phyloP scores from a whole-genome alignment of 2,888 invertebrate species.

The Electrophaes corylata region DNA sequence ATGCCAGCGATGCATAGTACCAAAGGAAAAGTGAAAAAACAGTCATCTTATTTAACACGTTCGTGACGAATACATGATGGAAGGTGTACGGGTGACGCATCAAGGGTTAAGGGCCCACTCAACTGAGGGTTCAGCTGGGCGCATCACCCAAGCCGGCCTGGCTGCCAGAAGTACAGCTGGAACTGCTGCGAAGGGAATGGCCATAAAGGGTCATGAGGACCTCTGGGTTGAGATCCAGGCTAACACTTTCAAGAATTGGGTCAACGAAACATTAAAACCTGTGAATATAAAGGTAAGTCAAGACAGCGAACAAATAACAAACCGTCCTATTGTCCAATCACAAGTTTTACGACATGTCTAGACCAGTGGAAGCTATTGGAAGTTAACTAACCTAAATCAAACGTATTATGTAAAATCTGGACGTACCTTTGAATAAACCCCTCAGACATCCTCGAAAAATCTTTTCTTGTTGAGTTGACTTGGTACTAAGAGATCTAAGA shows the following conservation, averaged over 20 bases:
- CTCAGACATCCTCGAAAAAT: no score
- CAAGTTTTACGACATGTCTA: no score
- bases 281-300: constrained; percentile 87
- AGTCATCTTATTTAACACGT: constrained; percentile 38
- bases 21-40: constrained; percentile 55
- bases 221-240: constrained; percentile 98
- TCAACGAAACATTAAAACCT: constrained; percentile 94
- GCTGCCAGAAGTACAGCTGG: constrained; percentile 95
- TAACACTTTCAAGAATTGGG: constrained; percentile 98
- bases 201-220: constrained; percentile 96
- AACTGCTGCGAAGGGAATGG: constrained; percentile 97
- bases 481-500: no score
- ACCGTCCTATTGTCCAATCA: no score
- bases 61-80: constrained; percentile 61
- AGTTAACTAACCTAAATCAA: no score
- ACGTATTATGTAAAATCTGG: no score
- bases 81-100: constrained; percentile 84
- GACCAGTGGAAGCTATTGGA: no score
- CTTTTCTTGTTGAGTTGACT: no score
- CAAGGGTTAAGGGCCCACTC: constrained; percentile 84
- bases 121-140: constrained; percentile 84
- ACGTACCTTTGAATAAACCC: no score
- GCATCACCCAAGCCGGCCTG: constrained; percentile 90
- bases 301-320: no score
- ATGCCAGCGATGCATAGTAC: constrained; percentile 58